A percentile compares a stretch with the other conserved stretches of the same genome.
phyloP scores from a whole-genome alignment of 2,888 invertebrate species.

The Pachymerium ferrugineum region DNA sequence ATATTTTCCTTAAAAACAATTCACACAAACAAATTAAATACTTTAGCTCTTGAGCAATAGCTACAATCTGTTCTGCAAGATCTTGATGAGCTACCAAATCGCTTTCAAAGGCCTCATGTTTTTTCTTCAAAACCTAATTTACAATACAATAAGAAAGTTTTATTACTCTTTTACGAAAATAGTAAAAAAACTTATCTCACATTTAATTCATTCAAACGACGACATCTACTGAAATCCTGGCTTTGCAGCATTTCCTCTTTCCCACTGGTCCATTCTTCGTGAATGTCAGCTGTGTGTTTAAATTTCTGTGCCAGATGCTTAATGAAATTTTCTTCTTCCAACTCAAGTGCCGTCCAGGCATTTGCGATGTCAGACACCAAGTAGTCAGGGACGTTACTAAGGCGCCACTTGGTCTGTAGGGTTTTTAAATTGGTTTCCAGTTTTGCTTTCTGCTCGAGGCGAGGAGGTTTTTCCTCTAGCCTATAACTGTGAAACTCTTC shows the following conservation, averaged over 20 bases:
- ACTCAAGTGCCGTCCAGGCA: constrained; percentile 97
- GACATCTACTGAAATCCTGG: constrained; percentile 94
- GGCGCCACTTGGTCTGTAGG: constrained; percentile 93
- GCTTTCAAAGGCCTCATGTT: constrained; percentile 99
- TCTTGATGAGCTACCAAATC: constrained; percentile 99
- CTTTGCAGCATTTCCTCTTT: constrained; percentile 98
- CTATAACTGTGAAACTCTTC: constrained; percentile 99
- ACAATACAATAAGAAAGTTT: too few relatives aligned
- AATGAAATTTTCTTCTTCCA: constrained; percentile 97
- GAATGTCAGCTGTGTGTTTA: constrained; percentile 98
- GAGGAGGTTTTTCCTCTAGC: constrained; percentile 98
- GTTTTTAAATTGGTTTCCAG: constrained; percentile 99
- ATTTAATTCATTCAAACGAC: constrained; percentile 94
- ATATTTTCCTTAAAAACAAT: background rate
- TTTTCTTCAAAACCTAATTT: constrained; percentile 85
- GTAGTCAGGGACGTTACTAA: constrained; percentile 97
- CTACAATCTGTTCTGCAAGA: constrained; percentile 98
- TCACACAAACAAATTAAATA: constrained; percentile 49
- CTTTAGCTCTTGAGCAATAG: constrained; percentile 99
- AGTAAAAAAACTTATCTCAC: too few relatives aligned
- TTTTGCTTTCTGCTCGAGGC: constrained; percentile 98
- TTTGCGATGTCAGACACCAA: constrained; percentile 97
- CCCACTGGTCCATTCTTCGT: constrained; percentile 98
- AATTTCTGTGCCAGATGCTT: constrained; percentile 99
- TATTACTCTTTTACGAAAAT: too few relatives aligned